These are phyloP conservation scores for Icerya purchasi DNA, from an alignment of 2,888 invertebrate species.

Conservation along the genomic window DNA sequence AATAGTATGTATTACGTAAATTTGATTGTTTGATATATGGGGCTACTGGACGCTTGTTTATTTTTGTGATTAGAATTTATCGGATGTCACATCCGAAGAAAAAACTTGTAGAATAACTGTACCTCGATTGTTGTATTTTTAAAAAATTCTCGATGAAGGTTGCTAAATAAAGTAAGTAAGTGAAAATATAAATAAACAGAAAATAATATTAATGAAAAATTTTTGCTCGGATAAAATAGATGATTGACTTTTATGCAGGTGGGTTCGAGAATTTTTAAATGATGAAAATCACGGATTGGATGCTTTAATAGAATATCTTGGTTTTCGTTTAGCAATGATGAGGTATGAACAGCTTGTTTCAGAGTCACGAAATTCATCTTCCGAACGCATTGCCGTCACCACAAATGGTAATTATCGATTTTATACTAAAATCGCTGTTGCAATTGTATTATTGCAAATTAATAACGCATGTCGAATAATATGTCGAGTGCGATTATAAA, in stretches of 20 bases:
- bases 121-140: too few relatives aligned
- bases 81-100: too few relatives aligned
- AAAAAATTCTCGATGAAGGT: not conserved
- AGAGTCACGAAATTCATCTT: constrained; percentile 50
- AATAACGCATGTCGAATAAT: too few relatives aligned
- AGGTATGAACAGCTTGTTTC: constrained; percentile 65
- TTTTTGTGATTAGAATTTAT: too few relatives aligned
- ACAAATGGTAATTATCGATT: constrained; percentile 11
- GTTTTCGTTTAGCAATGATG: constrained; percentile 86
- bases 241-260: constrained; percentile 35
- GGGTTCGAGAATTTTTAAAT: constrained; percentile 95
- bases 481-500: too few relatives aligned
- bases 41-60: too few relatives aligned
- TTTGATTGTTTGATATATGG: too few relatives aligned
- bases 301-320: constrained; percentile 90
- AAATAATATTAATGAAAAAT: not conserved
- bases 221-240: not conserved
- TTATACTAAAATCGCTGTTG: too few relatives aligned
- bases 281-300: constrained; percentile 90
- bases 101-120: too few relatives aligned
- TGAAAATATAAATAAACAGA: not conserved
- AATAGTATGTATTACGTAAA: too few relatives aligned
- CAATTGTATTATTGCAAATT: too few relatives aligned
- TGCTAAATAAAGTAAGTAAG: not conserved
- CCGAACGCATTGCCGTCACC: constrained; percentile 33